These are phyloP conservation scores for Drosophila burlai DNA, from an alignment of 1,140 invertebrate genomes.

Conservation along the genomic window DNA sequence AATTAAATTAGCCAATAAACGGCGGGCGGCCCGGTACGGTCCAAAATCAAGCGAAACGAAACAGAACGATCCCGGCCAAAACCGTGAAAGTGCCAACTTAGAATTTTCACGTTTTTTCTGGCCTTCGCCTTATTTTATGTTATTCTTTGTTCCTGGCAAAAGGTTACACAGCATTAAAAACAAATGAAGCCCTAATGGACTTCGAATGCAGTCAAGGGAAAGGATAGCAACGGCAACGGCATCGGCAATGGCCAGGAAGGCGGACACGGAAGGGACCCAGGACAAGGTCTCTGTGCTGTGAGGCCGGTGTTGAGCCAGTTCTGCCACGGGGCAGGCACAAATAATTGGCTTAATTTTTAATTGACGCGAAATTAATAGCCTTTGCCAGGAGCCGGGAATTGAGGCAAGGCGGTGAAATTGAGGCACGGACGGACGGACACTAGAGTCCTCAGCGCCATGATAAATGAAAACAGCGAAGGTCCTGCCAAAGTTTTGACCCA, in stretches of 20 bases:
- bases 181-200: conserved; percentile 83
- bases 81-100: conserved; percentile 79
- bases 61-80: conserved; percentile 32
- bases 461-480: conserved; percentile 53
- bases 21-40: conserved; percentile 52
- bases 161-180: conserved; percentile 82
- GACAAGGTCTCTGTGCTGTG: conserved; percentile 43
- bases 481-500: conserved; percentile 25
- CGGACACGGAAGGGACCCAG: conserved; percentile 15
- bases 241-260: conserved; percentile 6
- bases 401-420: conserved; percentile 30
- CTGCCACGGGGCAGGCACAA: conserved; percentile 58
- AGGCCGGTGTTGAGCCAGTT: conserved; percentile 44
- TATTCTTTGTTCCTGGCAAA: conserved; percentile 64
- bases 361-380: conserved; percentile 83
- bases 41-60: conserved; percentile 3
- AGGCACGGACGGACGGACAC: conserved; percentile 21
- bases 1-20: conserved; percentile 84
- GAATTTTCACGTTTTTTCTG: conserved; percentile 59
- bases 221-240: conserved; percentile 13
- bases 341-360: conserved; percentile 84
- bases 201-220: conserved; percentile 65
- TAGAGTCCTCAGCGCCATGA: conserved; percentile 38
- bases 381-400: conserved; percentile 48
- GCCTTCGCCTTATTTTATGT: conserved; percentile 57